These are phyloP conservation scores for Syngnathus scovelli DNA, from an alignment of 2,113 vertebrate genomes.

Conservation along the genomic window DNA sequence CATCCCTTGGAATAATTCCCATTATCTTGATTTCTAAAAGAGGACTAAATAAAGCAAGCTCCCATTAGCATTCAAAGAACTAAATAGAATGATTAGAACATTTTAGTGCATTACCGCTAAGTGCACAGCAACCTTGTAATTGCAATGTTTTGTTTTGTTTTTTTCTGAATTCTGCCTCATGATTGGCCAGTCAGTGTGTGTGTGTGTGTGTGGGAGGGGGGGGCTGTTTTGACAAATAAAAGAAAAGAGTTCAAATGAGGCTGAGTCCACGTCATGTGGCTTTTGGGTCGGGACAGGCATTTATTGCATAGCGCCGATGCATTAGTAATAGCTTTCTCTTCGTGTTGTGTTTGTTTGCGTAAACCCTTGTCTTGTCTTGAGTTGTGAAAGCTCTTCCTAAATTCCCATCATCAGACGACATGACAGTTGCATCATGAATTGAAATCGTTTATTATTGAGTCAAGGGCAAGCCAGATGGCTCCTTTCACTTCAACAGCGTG, in stretches of 20 bases:
- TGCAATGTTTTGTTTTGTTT: no score
- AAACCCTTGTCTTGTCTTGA: neutral
- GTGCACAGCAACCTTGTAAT: neutral
- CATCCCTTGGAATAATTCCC: neutral
- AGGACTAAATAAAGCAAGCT: neutral
- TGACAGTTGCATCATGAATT: neutral
- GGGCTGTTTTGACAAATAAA: neutral
- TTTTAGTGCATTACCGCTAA: neutral
- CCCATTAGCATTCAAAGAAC: neutral
- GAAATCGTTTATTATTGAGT: neutral
- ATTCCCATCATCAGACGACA: neutral
- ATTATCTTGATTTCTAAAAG: neutral
- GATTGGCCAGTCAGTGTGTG: neutral
- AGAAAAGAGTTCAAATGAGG: neutral
- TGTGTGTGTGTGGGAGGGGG: neutral
- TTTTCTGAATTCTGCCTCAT: neutral
- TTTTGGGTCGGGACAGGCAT: constrained; percentile 6
- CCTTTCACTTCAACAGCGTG: neutral
- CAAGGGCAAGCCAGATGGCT: neutral
- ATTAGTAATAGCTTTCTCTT: constrained; percentile 36
- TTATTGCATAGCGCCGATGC: constrained; percentile 4
- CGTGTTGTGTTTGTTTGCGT: neutral
- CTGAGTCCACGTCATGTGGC: neutral
- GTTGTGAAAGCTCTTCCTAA: neutral
- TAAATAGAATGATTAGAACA: neutral